Conservation (phyloP, 2,888 invertebrate genomes). For the Bembecia ichneumoniformis region DNA sequence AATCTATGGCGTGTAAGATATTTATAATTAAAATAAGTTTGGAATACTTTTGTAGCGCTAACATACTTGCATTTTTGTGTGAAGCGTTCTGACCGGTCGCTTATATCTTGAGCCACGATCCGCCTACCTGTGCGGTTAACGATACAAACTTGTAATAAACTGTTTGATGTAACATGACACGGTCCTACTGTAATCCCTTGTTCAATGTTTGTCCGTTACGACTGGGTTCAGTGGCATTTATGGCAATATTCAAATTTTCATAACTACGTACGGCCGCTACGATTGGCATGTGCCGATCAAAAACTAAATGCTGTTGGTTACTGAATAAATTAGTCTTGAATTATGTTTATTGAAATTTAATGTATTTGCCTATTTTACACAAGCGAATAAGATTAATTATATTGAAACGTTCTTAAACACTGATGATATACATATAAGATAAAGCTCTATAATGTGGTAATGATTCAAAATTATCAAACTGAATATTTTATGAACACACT, state of each 20-base stretch:
- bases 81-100: not conserved
- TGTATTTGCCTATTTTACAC: too few relatives aligned
- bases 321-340: not conserved
- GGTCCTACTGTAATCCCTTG: conserved; percentile 19
- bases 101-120: not conserved
- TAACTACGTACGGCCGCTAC: not conserved
- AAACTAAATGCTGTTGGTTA: not conserved
- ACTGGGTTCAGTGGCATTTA: not conserved
- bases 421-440: too few relatives aligned
- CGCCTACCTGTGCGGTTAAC: conserved; percentile 8
- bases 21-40: too few relatives aligned
- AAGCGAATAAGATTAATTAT: too few relatives aligned
- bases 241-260: not conserved
- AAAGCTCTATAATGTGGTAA: too few relatives aligned
- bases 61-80: too few relatives aligned
- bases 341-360: not conserved
- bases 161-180: conserved; percentile 21
- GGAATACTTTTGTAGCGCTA: too few relatives aligned
- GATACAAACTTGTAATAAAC: conserved; percentile 13
- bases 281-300: not conserved
- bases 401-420: too few relatives aligned
- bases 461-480: too few relatives aligned
- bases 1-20: too few relatives aligned
- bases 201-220: not conserved
- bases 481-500: too few relatives aligned